Percentiles rank a stretch among this genome's conserved stretches.
Conservation (phyloP, 2,888 invertebrate species). For the Galerucella pusilla region DNA sequence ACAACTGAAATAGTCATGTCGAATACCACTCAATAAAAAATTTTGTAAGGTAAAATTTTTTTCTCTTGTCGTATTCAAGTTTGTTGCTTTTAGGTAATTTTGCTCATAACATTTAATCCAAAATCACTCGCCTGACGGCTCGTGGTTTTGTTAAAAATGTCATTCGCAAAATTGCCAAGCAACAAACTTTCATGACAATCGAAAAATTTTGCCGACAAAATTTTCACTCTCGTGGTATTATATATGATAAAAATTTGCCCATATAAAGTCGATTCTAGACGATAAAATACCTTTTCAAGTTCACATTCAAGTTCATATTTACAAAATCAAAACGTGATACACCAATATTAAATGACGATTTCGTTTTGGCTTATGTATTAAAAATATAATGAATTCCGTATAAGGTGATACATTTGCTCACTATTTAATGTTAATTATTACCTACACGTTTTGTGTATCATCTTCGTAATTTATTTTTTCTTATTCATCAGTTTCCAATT, state of each 20-base stretch:
- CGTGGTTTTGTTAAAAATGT: too few species aligned
- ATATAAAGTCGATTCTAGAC: neutral
- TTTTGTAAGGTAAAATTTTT: too few species aligned
- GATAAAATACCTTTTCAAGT: neutral
- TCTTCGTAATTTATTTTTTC: neutral
- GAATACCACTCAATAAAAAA: too few species aligned
- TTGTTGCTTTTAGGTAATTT: too few species aligned
- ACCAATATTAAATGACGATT: neutral
- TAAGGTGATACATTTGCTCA: constrained; percentile 6
- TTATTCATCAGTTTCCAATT: neutral
- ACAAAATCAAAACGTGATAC: neutral
- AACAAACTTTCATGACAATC: too few species aligned
- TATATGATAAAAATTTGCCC: neutral
- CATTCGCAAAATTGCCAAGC: too few species aligned
- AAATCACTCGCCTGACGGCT: too few species aligned
- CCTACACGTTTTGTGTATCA: constrained; percentile 10
- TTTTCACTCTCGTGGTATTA: too few species aligned
- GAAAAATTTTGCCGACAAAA: too few species aligned
- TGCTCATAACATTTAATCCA: too few species aligned
- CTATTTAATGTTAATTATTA: constrained; percentile 10
- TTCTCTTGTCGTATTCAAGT: too few species aligned
- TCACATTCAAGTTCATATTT: neutral
- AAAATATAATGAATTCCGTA: constrained; percentile 22
- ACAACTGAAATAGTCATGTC: too few species aligned
- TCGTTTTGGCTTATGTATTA: constrained; percentile 22